Base-by-base conservation (phyloP, 2,888 invertebrate species). In the Oligia fasciuncula region DNA sequence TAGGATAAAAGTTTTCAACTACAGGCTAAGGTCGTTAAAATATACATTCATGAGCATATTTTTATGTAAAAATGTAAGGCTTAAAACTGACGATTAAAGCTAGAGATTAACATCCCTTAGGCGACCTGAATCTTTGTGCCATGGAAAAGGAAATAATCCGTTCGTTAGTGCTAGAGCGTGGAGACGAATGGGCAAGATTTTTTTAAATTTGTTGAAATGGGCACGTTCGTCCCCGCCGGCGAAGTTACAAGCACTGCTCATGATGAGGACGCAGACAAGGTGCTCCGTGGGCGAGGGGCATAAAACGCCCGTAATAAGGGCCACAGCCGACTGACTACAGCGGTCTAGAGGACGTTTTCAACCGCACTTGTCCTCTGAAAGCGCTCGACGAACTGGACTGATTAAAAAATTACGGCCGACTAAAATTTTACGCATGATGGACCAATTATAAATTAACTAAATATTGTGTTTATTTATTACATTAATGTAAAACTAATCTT, bases 91-190 rank as follows among this genome's bases (percentile, higher is more conserved):
- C 46, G 54, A 68, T 68, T 60, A 57, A 72, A 80, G 76, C 74
- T 46, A 73, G 83, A 76, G 79, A 84, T 81, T 81, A 76, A 76
- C 76, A 80, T 89, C 80, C 76, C 85, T 57, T 62, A 71, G 43
- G 63, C 68, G 80, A 83, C 84, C 86, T 84, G 75, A 81, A 85
- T 88, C 66, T 80, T 76, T 77, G 63, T 78, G 73, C 57, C 51
- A 67, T 74, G 71, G 51, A 74, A 80, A 85, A 82, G 76, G 78
- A 87, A 87, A 81, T 91, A 92, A 92, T 91, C 89, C 90, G 86
- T 91, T 92, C 89, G 90, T 91, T 92, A 91, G 89, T 83, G 80
- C 78, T 76, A 85, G 80, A 88, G 88, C 76, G 81, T 81, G 54
- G 77, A 80, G 79, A 76, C 57, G 76, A 85, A 84, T 40, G 65